A percentile compares a stretch with the other conserved stretches of the same genome.
Conservation (phyloP, 2,888 invertebrate genomes). For the Deroplatys truncata region DNA sequence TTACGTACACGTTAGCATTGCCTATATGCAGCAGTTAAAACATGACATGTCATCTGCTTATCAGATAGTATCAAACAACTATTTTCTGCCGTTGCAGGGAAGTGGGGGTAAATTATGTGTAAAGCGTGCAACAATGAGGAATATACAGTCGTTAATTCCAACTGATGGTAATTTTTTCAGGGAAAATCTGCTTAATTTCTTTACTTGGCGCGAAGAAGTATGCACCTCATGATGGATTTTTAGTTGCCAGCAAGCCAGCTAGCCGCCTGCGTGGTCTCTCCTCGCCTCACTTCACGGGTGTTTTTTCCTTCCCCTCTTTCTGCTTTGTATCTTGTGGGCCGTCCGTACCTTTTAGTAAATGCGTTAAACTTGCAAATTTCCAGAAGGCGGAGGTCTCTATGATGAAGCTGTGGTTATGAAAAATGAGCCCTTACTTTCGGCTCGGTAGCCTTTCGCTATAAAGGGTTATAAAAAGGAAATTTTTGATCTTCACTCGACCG, state of each 20-base stretch:
- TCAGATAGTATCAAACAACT: no score
- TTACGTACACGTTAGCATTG: no score
- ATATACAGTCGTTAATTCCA: not conserved
- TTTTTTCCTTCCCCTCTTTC: not conserved
- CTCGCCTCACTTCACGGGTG: not conserved
- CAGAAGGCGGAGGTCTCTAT: not conserved
- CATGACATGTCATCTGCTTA: no score
- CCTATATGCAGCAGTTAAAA: no score
- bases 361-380: constrained; percentile 9
- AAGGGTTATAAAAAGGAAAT: not conserved
- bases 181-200: not conserved
- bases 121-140: no score
- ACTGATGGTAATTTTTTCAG: not conserved
- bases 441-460: not conserved
- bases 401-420: not conserved
- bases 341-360: not conserved
- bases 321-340: not conserved
- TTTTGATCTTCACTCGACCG: not conserved
- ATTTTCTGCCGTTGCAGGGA: no score
- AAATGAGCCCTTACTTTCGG: not conserved
- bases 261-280: no score
- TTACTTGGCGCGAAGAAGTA: not conserved
- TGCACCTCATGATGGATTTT: not conserved
- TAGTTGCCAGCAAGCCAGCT: not conserved
- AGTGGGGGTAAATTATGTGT: no score